Evolutionary conservation across 2,797 vertebrate species (phyloP), one percentile per base, ranked within the genome.

Genomic region (Protosalanx chinensis): DNA sequence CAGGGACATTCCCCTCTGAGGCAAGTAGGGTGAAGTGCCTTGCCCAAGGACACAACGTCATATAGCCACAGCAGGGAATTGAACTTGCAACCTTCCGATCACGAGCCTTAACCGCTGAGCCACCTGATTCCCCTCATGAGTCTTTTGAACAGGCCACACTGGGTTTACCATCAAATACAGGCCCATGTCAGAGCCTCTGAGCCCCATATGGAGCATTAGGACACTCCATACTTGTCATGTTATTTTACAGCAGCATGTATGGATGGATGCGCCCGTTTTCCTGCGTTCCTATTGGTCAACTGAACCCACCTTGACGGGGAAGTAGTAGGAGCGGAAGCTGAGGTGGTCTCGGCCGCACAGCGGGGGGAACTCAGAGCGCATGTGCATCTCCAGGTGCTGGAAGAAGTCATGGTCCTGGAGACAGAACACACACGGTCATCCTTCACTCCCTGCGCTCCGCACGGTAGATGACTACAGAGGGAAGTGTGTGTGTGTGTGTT

Each of bases 271-370:
- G 41, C 13, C 23, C 2, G 3, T 12, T 56, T 53, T 20, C 57
- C 20, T 51, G 15, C 15, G 41, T 15, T 8, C 16, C 3, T 33
- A 64, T 7, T 41, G 51, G 7, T 23, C 1, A 46, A 30, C 8
- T 2, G 16, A 2, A 56, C 85, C 58, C 72, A 98, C 98, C 95
- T 99, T 99, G 51, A 99, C 96, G 0, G 98, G 98, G 89, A 98
- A 99, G 83, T 99, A 99, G 81, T 98, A 99, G 16, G 97, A 99
- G 72, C 98, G 96, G 79, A 98, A 99, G 85, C 97, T 99, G 83
- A 99, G 96, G 68, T 99, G 97, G 87, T 99, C 98, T 75, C 98
- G 88, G 3, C 98, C 98, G 65, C 98, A 98, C 60, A 99, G 90
- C 16, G 97, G 98, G 2, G 97, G 97, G 75, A 98, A 98, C 86